Base-by-base conservation (phyloP, 2,888 invertebrate species). In the Glomeris marginata region DNA sequence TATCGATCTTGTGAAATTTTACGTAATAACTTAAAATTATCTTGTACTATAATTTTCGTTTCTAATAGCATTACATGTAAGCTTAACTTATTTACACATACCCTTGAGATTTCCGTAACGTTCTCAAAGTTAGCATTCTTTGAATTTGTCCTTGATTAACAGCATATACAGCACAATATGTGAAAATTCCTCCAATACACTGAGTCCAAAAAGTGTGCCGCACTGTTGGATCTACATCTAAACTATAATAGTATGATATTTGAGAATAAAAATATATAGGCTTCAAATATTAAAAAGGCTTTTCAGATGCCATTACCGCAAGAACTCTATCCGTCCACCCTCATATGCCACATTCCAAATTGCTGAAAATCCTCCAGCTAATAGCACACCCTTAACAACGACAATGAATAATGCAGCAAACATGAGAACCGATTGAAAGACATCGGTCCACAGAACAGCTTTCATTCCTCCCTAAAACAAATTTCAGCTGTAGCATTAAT, bases 401-500 rank as follows among this genome's bases (percentile, higher is more conserved):
- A 91, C 76, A 59, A 81, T 78, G 58, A 82, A 79, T 10, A 90
- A 75, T 0, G 88, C 81, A 2, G 74, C 77, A 62, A 84, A 87
- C 90, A 91, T 91, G 2, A 91, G 71, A 2, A 81, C 52, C 0
- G 86, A 84, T 63, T 68, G 62, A 50, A 58, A 56, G 11, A 90
- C 77, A 62, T 90, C 90, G 0, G 88, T 88, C 58, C 87, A 77
- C 45, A 90, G 68, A 0, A 90, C 88, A 2, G 90, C 88, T 65
- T 90, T 90, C 78, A 90, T 87, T 35, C 90, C 90, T 16, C 90
- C 90, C 52, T 52, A 37, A 2, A 50, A 44, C 15, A 45, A 37
- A 37, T n/a, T 6, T 18, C 6, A 42, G 4, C 16, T 6, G 3
- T n/a, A n/a, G n/a, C 18, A n/a, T 21, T n/a, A 42, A 8, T 42